Evolutionary conservation across 1,140 invertebrate species (phyloP).

Genomic region (Plutomurus gul): DNA sequence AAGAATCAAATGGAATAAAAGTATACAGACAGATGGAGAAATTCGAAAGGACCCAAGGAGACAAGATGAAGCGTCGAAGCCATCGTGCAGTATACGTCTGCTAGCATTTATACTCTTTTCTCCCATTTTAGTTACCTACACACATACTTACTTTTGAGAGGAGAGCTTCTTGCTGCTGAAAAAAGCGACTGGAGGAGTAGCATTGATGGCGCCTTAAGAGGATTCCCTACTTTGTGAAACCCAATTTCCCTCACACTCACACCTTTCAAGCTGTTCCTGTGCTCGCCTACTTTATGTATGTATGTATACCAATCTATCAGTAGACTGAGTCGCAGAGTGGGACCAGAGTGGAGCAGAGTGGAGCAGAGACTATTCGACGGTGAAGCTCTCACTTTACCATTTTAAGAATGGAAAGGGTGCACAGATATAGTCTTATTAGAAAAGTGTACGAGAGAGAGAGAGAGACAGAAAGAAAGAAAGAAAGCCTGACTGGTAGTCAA

Average conservation of each 20-base stretch:
- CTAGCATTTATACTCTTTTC: too few relatives aligned
- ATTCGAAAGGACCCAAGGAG: too few relatives aligned
- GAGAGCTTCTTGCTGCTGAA: too few relatives aligned
- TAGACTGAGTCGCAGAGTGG: not conserved
- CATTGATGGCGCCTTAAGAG: conserved; percentile 15
- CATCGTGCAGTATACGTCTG: too few relatives aligned
- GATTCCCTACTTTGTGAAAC: conserved; percentile 10
- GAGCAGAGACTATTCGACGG: not conserved
- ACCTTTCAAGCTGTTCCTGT: conserved; percentile 17
- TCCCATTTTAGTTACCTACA: too few relatives aligned
- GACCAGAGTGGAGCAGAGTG: too few relatives aligned
- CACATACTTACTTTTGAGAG: too few relatives aligned
- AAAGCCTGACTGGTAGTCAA: not conserved
- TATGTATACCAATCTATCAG: not conserved
- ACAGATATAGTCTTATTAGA: too few relatives aligned
- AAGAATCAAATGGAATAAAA: too few relatives aligned
- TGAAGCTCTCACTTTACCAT: not conserved
- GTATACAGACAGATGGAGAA: too few relatives aligned
- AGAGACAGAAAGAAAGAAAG: not conserved
- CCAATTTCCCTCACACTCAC: conserved; percentile 19
- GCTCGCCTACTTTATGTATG: not conserved
- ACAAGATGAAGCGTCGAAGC: too few relatives aligned
- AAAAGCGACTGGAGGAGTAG: not conserved
- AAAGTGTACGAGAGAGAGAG: not conserved
- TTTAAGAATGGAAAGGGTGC: too few relatives aligned